Evolutionary conservation across 2,888 invertebrate species (phyloP), one percentile per base, ranked within the genome.

Genomic region (Ichneumon xanthorius): DNA sequence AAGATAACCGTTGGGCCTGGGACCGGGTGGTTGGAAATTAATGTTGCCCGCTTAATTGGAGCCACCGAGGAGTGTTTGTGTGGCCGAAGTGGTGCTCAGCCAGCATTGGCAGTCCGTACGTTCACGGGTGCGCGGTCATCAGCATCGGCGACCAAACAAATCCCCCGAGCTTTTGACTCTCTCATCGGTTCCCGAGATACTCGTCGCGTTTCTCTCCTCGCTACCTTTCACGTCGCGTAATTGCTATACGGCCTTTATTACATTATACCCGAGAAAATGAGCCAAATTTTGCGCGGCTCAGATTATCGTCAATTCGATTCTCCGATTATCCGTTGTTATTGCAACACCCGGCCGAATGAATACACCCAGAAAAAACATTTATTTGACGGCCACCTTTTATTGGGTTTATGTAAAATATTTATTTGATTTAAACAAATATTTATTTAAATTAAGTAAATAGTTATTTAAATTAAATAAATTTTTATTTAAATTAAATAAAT

Each of bases 41-140:
- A 93, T 93, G 93, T 93, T 93, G 92, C 91, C 90, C 92, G 93
- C 92, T 93, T 93, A 93, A 93, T 93, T 93, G 93, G 93, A 93
- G 93, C 92, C 93, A 93, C 92, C 90, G 84, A 92, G 91, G 89
- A 92, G 92, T 91, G 91, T 91, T 90, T 91, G 92, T 93, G 93
- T 93, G 93, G 92, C 91, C 92, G 87, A 90, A 92, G 91, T 76
- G 93, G 92, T 91, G 91, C 93, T 93, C 93, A 93, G 90, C 90
- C 87, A 53, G 61, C 45, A 48, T 48, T 5, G 45, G 45, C 45
- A 48, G 45, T 48, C 16, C 45, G 45, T 16, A 48, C 45, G 45
- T 16, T 48, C 4, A 4, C 45, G 14, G 48, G 40, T 1, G 48
- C 45, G 11, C 16, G 33, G 22, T 55, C 67, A 71, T 77, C 71